Percentiles rank a stretch among this genome's conserved stretches.
phyloP scores from a whole-genome alignment of 2,113 vertebrate genomes.

The Stictonetta naevosa region DNA sequence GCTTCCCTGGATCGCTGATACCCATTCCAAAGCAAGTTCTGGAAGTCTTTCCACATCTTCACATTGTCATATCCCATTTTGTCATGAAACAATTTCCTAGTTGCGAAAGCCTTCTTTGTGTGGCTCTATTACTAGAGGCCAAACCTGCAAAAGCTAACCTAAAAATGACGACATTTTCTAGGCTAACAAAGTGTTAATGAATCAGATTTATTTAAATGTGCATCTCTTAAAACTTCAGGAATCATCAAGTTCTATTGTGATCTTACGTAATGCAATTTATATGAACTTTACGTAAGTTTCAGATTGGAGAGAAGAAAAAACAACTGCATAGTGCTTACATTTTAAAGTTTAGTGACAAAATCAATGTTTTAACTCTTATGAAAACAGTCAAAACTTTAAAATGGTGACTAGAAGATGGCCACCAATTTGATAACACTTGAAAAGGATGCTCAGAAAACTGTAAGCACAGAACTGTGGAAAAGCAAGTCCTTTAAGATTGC shows the following conservation, averaged over 20 bases:
- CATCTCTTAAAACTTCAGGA: neutral
- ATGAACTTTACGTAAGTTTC: neutral
- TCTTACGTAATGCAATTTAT: neutral
- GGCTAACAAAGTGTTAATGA: neutral
- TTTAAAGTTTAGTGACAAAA: too few species aligned
- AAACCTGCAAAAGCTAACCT: neutral
- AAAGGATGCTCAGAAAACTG: neutral
- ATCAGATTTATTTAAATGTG: neutral
- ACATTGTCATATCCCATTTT: neutral
- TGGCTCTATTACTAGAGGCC: neutral
- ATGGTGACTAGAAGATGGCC: neutral
- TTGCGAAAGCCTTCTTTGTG: neutral
- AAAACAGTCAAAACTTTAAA: neutral
- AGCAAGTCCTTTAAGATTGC: neutral
- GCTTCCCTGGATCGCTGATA: neutral
- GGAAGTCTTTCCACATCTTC: neutral
- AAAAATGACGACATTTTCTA: neutral
- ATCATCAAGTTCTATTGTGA: neutral
- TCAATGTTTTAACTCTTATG: neutral
- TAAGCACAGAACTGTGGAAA: neutral
- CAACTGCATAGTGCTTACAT: neutral
- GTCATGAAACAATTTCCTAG: neutral
- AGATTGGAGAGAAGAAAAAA: neutral
- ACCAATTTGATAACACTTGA: neutral
- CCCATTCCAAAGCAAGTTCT: neutral